Conservation (phyloP, 2,113 vertebrate species). For the Okapia johnstoni region DNA sequence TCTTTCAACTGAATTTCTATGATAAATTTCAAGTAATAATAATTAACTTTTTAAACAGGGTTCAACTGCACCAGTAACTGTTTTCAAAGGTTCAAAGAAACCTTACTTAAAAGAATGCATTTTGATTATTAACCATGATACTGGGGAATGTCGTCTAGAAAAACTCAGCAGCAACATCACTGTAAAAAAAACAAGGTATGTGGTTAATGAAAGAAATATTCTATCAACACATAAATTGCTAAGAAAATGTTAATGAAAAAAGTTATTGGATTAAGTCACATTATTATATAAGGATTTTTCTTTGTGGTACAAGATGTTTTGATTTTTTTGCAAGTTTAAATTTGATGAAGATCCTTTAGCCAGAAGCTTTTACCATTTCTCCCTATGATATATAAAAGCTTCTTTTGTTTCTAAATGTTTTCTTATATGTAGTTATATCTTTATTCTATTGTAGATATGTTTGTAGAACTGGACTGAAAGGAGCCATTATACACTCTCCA, state of each 20-base stretch:
- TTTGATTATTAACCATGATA: constrained; percentile 98
- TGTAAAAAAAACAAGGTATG: constrained; percentile 97
- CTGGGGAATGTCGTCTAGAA: constrained; percentile 97
- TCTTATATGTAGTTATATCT: not conserved
- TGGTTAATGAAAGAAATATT: constrained; percentile 45
- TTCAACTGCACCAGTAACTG: constrained; percentile 93
- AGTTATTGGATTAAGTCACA: constrained; percentile 15
- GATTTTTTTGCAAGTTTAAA: constrained; percentile 38
- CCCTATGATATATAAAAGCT: not conserved
- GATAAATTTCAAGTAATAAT: constrained; percentile 53
- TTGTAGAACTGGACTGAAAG: not conserved
- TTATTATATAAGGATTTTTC: constrained; percentile 20
- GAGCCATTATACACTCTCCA: not conserved
- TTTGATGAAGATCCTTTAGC: not conserved
- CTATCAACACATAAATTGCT: not conserved
- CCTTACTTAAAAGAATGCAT: constrained; percentile 98
- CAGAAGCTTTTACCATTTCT: not conserved
- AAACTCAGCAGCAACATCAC: constrained; percentile 98
- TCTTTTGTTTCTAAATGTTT: constrained; percentile 38
- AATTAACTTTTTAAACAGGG: constrained; percentile 85
- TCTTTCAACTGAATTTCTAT: constrained; percentile 15
- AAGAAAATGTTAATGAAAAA: not conserved
- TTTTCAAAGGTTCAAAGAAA: constrained; percentile 98
- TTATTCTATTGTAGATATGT: not conserved
- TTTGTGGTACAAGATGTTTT: not conserved